Conservation (phyloP, 1,140 invertebrate genomes). For the Vanessa atalanta region DNA sequence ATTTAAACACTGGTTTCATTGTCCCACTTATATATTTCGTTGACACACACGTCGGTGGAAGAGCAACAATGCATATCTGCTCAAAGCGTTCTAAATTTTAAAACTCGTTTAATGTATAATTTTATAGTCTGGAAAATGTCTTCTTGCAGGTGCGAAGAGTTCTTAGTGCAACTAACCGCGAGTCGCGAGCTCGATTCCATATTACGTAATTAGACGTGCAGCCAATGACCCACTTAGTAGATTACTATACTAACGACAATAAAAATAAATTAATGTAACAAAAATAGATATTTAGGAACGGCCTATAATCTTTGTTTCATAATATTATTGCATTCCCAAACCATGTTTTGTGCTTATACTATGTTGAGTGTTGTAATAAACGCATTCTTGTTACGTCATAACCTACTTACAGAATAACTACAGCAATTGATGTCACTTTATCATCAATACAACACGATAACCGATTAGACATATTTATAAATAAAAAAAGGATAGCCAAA, state of each 20-base stretch:
- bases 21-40: conserved; percentile 12
- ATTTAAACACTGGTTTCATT: conserved; percentile 14
- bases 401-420: conserved; percentile 42
- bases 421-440: conserved; percentile 46
- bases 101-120: conserved; percentile 50
- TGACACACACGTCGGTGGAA: conserved; percentile 13
- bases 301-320: conserved; percentile 11
- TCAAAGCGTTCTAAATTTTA: conserved; percentile 42
- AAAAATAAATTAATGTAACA: conserved; percentile 48
- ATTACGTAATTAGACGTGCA: conserved; percentile 76
- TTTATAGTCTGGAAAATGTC: conserved; percentile 45
- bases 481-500: neutral
- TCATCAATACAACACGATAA: conserved; percentile 38
- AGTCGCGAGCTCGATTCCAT: conserved; percentile 43
- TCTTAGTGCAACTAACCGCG: conserved; percentile 40
- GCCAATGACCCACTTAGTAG: conserved; percentile 74
- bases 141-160: conserved; percentile 44
- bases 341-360: conserved; percentile 14
- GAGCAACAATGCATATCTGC: conserved; percentile 28
- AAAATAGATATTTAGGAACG: conserved; percentile 13
- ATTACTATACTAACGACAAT: conserved; percentile 65
- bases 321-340: conserved; percentile 10
- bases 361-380: conserved; percentile 21
- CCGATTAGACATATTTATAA: neutral
- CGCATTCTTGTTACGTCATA: conserved; percentile 49